These are phyloP conservation scores for Dinocampus coccinellae DNA, from an alignment of 2,888 invertebrate species.

Conservation along the genomic window DNA sequence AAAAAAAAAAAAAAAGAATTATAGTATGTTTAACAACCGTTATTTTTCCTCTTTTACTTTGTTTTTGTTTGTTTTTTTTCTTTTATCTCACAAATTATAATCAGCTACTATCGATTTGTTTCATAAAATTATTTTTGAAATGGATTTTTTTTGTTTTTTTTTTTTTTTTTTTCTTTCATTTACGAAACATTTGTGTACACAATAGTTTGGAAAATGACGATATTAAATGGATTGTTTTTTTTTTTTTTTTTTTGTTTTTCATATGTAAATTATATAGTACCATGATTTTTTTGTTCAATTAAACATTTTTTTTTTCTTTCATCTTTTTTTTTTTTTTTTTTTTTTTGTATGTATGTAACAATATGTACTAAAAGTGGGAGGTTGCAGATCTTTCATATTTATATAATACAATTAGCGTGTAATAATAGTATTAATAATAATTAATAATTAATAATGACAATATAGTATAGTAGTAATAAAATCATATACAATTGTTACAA, in stretches of 20 bases:
- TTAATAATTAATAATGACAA: not conserved
- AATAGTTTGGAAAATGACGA: slow-evolving; percentile 46
- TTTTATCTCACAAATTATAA: slow-evolving; percentile 5
- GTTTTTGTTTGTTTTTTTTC: no score
- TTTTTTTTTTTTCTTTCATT: no score
- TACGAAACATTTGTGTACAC: slow-evolving; percentile 38
- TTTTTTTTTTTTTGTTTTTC: no score
- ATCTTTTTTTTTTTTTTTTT: no score
- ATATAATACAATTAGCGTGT: slow-evolving; percentile 70
- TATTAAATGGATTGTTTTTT: slow-evolving; percentile 30
- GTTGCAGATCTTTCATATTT: slow-evolving; percentile 61
- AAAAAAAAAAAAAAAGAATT: slow-evolving; percentile 1
- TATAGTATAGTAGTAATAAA: slow-evolving; percentile 66
- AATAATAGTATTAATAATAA: slow-evolving; percentile 35
- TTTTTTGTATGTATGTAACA: slow-evolving; percentile 49
- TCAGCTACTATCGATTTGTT: slow-evolving; percentile 13
- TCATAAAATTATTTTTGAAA: not conserved
- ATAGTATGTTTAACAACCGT: slow-evolving; percentile 31
- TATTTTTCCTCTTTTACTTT: no score
- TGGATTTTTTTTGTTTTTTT: no score
- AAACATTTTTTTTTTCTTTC: slow-evolving; percentile 26
- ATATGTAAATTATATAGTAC: slow-evolving; percentile 5
- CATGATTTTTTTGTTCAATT: slow-evolving; percentile 25
- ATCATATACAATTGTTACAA: slow-evolving; percentile 70
- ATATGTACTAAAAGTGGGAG: slow-evolving; percentile 68